Evolutionary conservation across 2,113 vertebrate genomes (phyloP).

Genomic region (Ciconia boyciana): DNA sequence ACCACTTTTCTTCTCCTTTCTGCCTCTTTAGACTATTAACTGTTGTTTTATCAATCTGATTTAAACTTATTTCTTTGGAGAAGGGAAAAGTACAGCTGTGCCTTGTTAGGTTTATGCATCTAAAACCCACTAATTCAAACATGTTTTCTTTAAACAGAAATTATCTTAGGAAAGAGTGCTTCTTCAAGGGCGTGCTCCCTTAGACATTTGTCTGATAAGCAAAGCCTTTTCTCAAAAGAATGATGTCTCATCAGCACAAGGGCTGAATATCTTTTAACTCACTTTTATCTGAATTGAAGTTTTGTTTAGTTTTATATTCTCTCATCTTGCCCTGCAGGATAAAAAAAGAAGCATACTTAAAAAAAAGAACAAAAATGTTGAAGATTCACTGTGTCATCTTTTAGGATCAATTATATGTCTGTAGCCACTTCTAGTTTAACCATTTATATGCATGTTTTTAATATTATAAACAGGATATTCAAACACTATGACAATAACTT

Average conservation of each 20-base stretch:
- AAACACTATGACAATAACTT: not conserved
- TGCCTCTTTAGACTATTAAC: not conserved
- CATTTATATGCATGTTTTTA: not conserved
- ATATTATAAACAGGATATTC: not conserved
- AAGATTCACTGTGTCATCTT: not conserved
- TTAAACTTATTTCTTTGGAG: not conserved
- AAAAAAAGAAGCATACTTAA: not conserved
- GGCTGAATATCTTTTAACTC: not conserved
- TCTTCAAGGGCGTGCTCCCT: not conserved
- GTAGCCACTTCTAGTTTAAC: not conserved
- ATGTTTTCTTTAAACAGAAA: not conserved
- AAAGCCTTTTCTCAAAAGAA: not conserved
- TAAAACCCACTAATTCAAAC: not conserved
- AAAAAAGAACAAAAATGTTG: not conserved
- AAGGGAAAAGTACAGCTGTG: not conserved
- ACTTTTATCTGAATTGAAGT: not conserved
- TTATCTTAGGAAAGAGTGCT: not conserved
- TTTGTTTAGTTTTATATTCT: not conserved
- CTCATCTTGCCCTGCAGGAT: not conserved
- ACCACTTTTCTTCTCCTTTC: not conserved
- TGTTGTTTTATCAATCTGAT: not conserved
- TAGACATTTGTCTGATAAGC: not conserved
- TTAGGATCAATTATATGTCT: not conserved
- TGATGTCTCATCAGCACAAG: not conserved
- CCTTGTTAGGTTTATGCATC: not conserved